Evolutionary conservation across 1,140 invertebrate species (phyloP), one percentile per base, ranked within the genome.

Genomic region (Drosophila cardini): DNA sequence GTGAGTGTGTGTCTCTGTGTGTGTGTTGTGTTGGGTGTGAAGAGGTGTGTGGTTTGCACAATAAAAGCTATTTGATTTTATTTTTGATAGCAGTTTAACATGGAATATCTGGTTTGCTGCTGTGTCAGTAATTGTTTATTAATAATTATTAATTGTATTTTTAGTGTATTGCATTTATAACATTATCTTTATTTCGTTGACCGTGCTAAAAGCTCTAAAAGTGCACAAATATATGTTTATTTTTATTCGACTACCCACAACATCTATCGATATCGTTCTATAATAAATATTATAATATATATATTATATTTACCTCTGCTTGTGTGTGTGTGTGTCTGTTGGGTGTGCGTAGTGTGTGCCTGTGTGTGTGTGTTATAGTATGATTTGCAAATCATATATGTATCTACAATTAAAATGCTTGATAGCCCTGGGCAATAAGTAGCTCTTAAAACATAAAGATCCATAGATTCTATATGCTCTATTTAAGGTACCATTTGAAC

Each of bases 201-300:
- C 69, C 21, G 83, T 87, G 83, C 83, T 89, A 77, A 83, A 89
- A 87, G 83, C 83, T 87, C 79, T 89, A 87, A 69, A 82, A 89
- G 83, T 87, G 83, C 84, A 67, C 72, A 77, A 89, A 80, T 78
- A 79, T 89, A 86, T 72, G 61, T 78, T 58, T 83, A 83, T 70
- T 30, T 60, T 63, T n/a, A n/a, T 67, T 26, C 21, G 21, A 62
- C 52, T 55, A 57, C 55, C 36, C 60, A 38, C 43, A 34, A 69
- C 68, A 63, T 63, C 50, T 63, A 71, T 62, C 32, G 42, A 70
- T 70, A 62, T 30, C 34, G 30, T 32, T 26, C 34, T 68, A 61
- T 34, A 52, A 45, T 68, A 58, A 45, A n/a, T 65, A 45, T n/a
- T 34, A 68, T 40, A 40, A 50, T 55, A 55, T 52, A 26, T 26